Evolutionary conservation across 1,140 invertebrate species (phyloP).

Genomic region (Adelges cooleyi): DNA sequence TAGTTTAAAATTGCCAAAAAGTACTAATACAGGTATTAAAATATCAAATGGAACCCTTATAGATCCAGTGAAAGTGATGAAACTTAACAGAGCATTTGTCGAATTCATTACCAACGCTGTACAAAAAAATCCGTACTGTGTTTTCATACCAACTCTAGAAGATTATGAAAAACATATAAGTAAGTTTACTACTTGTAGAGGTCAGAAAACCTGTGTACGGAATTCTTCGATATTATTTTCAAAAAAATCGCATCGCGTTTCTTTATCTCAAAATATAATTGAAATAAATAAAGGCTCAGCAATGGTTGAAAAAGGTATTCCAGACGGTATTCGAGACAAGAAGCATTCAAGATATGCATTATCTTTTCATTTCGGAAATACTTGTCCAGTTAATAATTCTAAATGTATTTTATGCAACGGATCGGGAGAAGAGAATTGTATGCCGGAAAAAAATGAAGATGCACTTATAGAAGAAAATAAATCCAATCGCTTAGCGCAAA

Average conservation of each 20-base stretch:
- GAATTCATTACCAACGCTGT: constrained; percentile 79
- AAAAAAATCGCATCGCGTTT: not conserved
- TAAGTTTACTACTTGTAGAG: not conserved
- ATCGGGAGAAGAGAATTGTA: not conserved
- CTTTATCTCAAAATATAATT: not conserved
- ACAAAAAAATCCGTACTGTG: constrained; percentile 68
- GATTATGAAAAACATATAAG: constrained; percentile 59
- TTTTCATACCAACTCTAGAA: constrained; percentile 75
- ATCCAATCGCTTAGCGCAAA: not conserved
- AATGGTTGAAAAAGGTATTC: constrained; percentile 3
- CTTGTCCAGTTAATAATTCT: not conserved
- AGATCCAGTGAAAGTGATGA: constrained; percentile 57
- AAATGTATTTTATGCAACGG: not conserved
- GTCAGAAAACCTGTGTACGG: not conserved
- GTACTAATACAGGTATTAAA: not conserved
- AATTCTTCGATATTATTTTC: not conserved
- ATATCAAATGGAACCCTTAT: not conserved
- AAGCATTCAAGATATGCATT: not conserved
- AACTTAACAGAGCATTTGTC: constrained; percentile 69
- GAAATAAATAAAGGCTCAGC: not conserved
- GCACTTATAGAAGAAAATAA: not conserved
- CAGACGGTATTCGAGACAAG: not conserved
- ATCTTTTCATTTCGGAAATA: not conserved
- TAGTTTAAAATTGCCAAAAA: constrained; percentile 3
- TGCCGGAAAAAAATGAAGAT: not conserved